Evolutionary conservation across 2,888 invertebrate species (phyloP), one percentile per base, ranked within the genome.

Genomic region (Troides helena): DNA sequence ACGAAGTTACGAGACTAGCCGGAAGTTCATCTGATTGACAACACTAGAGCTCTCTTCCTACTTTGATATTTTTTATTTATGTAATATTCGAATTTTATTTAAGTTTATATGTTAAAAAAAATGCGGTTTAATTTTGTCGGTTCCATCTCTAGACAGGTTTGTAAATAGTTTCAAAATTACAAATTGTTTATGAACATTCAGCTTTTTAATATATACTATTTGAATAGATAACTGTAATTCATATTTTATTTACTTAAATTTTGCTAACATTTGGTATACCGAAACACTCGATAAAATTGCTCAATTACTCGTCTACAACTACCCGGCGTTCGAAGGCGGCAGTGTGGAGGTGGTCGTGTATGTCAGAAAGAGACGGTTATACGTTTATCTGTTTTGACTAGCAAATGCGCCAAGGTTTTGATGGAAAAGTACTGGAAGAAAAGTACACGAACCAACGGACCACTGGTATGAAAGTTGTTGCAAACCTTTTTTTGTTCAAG

Each of bases 391-490:
- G 75, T 74, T 78, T 74, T 75, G 72, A 80, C 77, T 75, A 74
- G 76, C 74, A 73, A 75, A 74, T 79, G 76, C 78, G 76, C 73
- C 79, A 80, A 82, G 81, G 79, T 77, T 81, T 76, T 75, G 76
- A 83, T 85, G 88, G 90, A 89, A 89, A 88, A 87, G 81, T 88
- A 89, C 90, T 84, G 83, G 80, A 81, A 82, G 82, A 87, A 88
- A 85, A 84, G 81, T 82, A 76, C 73, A 77, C 80, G 72, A 79
- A 80, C 78, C 76, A 80, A 77, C 77, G 76, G 76, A 74, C 74
- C 70, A 73, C 70, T 72, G 73, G 72, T 71, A 69, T 50, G 72
- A 25, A 82, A 85, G 85, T 25, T 53, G 75, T 77, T 56, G 69
- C 62, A 71, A 86, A 89, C 87, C 80, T 82, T 86, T 86, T 80